Evolutionary conservation across 30 jellyfish, hydroid and myxozoan genomes (phyloP).

Genomic region (Pseudorhiza aurosa): DNA sequence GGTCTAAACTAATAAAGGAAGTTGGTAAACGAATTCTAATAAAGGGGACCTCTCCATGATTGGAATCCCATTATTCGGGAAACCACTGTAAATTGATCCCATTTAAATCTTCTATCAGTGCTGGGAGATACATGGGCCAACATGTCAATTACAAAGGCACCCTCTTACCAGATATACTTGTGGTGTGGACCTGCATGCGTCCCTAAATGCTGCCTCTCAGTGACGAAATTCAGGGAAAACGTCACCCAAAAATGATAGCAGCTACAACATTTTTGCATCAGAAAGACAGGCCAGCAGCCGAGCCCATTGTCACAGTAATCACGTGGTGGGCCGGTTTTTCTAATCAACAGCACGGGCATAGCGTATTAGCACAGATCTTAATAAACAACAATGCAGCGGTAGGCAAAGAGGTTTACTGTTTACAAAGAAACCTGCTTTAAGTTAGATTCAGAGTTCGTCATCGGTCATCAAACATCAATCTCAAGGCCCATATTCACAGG

Average conservation of each 20-base stretch:
- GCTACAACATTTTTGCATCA: neutral
- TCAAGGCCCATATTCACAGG: conserved; percentile 38
- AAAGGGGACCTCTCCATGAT: conserved; percentile 4
- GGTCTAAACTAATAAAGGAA: too few relatives aligned
- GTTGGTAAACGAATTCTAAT: neutral
- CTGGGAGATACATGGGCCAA: neutral
- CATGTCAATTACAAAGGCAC: neutral
- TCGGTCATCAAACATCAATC: conserved; percentile 58
- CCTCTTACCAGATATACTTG: neutral
- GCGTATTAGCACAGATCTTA: conserved; percentile 80
- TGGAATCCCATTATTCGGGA: conserved; percentile 20
- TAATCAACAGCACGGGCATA: conserved; percentile 75
- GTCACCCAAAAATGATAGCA: neutral
- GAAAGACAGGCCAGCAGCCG: conserved; percentile 51
- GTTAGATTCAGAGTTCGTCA: conserved; percentile 62
- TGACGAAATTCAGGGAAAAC: neutral
- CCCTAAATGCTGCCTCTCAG: neutral
- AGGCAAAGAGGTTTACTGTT: conserved; percentile 65
- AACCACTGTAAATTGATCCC: conserved; percentile 30
- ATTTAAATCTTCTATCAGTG: neutral
- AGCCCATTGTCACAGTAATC: conserved; percentile 27
- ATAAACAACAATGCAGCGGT: conserved; percentile 78
- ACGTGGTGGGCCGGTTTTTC: conserved; percentile 77
- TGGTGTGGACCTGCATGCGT: neutral
- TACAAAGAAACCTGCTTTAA: conserved; percentile 68